phyloP scores from a whole-genome alignment of 1,140 invertebrate species.

The Macrotrachela quadricornifera region DNA sequence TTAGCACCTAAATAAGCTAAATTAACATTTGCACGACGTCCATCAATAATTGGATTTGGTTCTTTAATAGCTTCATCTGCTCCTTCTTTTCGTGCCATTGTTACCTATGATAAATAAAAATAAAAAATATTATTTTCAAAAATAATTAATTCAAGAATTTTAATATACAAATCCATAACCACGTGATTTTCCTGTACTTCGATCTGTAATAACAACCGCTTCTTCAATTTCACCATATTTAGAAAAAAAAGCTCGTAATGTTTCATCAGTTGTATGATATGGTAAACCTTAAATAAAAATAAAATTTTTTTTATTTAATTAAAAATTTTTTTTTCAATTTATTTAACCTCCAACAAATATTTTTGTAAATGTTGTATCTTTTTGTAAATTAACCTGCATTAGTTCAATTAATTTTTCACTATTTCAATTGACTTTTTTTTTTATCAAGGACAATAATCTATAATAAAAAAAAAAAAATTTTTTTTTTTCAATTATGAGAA shows the following conservation, averaged over 20 bases:
- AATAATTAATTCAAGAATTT: too few relatives aligned
- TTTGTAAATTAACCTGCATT: slow-evolving; percentile 18
- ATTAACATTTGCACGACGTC: slow-evolving; percentile 92
- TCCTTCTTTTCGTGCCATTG: slow-evolving; percentile 74
- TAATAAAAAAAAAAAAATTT: too few relatives aligned
- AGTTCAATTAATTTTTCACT: too few relatives aligned
- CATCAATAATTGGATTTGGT: slow-evolving; percentile 93
- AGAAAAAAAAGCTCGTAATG: slow-evolving; percentile 76
- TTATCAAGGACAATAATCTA: too few relatives aligned
- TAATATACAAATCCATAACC: slow-evolving; percentile 92
- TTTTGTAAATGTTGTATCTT: slow-evolving; percentile 92
- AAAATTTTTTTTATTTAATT: too few relatives aligned
- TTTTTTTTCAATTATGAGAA: too few relatives aligned
- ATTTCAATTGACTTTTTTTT: too few relatives aligned
- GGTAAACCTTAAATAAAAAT: slow-evolving; percentile 37
- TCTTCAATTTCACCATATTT: slow-evolving; percentile 90
- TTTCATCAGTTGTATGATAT: slow-evolving; percentile 91
- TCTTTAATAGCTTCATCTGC: slow-evolving; percentile 89
- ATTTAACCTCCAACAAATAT: slow-evolving; percentile 28
- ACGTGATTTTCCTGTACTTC: slow-evolving; percentile 81
- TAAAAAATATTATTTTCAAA: background rate
- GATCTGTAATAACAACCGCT: slow-evolving; percentile 87
- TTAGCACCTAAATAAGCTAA: slow-evolving; percentile 87
- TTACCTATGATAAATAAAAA: slow-evolving; percentile 54
- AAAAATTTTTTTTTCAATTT: too few relatives aligned